Base-by-base conservation (phyloP, 2,888 invertebrate genomes). In the Drosophila seclusa region DNA sequence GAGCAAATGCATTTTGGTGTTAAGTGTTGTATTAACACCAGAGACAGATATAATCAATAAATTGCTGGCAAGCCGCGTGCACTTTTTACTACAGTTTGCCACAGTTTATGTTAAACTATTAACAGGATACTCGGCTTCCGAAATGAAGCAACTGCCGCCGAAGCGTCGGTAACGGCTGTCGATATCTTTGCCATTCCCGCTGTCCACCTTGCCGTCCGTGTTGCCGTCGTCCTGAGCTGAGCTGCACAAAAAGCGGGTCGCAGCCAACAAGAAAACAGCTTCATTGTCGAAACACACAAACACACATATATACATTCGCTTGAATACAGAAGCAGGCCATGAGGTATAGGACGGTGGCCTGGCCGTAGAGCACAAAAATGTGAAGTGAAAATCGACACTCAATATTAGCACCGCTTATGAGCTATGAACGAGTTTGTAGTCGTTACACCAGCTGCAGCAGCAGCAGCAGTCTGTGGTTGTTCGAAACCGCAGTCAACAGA, bases 81-180 rank as follows among this genome's bases (percentile, higher is more conserved):
- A 82, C 73, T 87, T 80, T 75, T 83, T 82, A 76, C 88, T 85
- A 73, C 86, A 90, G 83, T 88, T 90, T 90, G 76, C 88, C 90
- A 78, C 86, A 90, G 86, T 90, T 90, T 90, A 88, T 87, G 87
- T 88, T 90, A 73, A 88, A 88, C 90, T 88, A 87, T 90, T 90
- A 90, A 87, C 89, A 81, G 90, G 90, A 90, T 81, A 63, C 79
- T 76, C 66, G 74, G 74, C 76, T 79, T 90, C 90, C 88, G 88
- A 83, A 83, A 83, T 85, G 83, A 87, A 85, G 73, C 78, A 80
- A 83, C 84, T 80, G 84, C 69, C 58, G 72, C 67, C 71, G 24
- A 45, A 27, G 24, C 24, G 68, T 36, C 45, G 53, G 49, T 60
- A 62, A 27, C 32, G 36, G 52, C 36, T 57, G 62, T 32, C 64